A percentile compares a stretch with the other conserved stretches of the same genome.
Evolutionary conservation across 1,140 invertebrate species (phyloP).

Genomic region (Thalassaphorura encarpata): DNA sequence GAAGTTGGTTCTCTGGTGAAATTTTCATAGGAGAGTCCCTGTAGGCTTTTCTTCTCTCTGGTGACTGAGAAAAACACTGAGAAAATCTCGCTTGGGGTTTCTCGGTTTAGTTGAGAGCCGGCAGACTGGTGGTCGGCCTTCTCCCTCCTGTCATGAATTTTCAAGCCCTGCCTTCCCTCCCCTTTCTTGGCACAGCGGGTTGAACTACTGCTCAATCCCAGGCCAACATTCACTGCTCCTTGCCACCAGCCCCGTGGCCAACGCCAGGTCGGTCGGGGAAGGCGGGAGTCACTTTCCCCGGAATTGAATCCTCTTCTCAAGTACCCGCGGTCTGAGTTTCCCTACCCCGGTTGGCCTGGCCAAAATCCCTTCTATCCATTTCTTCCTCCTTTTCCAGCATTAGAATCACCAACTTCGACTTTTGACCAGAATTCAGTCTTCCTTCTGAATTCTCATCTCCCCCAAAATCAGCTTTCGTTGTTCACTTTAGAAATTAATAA

Average conservation of each 20-base stretch:
- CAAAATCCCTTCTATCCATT: not conserved
- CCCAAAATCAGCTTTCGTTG: no score
- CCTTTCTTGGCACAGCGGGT: conserved; percentile 1
- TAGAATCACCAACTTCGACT: no score
- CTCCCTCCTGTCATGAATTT: not conserved
- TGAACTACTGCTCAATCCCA: not conserved
- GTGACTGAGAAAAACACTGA: conserved; percentile 30
- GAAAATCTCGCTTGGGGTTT: conserved; percentile 33
- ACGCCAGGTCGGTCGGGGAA: not conserved
- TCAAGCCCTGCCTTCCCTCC: conserved; percentile 4
- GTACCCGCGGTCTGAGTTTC: not conserved
- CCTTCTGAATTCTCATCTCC: no score
- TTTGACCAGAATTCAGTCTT: no score
- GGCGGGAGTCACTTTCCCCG: not conserved
- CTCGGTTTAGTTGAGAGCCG: conserved; percentile 23
- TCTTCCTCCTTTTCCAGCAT: no score
- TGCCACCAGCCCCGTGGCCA: not conserved
- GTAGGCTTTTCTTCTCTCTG: conserved; percentile 34
- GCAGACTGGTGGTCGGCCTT: no score
- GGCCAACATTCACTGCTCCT: not conserved
- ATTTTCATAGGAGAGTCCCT: conserved; percentile 31
- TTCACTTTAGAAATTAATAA: no score
- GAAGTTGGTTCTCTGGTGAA: conserved; percentile 2
- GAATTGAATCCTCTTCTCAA: not conserved
- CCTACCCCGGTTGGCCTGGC: not conserved